These are phyloP conservation scores for Toxonevra muliebris DNA, from an alignment of 2,888 invertebrate genomes.

Conservation along the genomic window DNA sequence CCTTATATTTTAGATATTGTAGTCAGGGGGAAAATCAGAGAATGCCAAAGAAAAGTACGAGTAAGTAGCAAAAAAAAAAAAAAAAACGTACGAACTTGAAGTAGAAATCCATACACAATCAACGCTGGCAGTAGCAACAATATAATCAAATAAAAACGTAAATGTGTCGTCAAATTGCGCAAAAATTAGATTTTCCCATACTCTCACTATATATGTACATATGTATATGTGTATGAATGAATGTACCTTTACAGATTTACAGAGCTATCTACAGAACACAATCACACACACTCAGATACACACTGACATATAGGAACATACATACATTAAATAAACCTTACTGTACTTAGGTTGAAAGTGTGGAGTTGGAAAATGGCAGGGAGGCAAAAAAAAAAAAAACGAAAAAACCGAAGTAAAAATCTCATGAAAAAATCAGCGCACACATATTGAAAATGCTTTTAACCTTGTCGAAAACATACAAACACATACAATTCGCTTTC, in stretches of 20 bases:
- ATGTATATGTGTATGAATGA: conserved; percentile 11
- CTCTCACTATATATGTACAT: no score
- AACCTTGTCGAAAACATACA: conserved; percentile 35
- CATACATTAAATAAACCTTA: background rate
- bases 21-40: no score
- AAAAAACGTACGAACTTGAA: no score
- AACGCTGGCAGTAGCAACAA: conserved; percentile 40
- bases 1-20: no score
- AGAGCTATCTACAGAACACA: conserved; percentile 1
- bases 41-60: no score
- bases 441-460: conserved; percentile 43
- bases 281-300: conserved; percentile 12
- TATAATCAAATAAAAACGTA: conserved; percentile 62
- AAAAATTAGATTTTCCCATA: conserved; percentile 62
- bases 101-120: background rate
- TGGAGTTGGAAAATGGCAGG: background rate
- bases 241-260: conserved; percentile 17
- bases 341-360: no score
- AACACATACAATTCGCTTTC: conserved; percentile 20
- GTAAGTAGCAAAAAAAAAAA: conserved; percentile 1
- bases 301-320: conserved; percentile 6
- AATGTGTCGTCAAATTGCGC: conserved; percentile 62
- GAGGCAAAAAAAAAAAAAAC: no score
- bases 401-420: conserved; percentile 15
- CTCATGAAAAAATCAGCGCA: conserved; percentile 21